Evolutionary conservation across 2,797 vertebrate genomes (phyloP), one percentile per base, ranked within the genome.

Genomic region (Arrhamphus sclerolepis): DNA sequence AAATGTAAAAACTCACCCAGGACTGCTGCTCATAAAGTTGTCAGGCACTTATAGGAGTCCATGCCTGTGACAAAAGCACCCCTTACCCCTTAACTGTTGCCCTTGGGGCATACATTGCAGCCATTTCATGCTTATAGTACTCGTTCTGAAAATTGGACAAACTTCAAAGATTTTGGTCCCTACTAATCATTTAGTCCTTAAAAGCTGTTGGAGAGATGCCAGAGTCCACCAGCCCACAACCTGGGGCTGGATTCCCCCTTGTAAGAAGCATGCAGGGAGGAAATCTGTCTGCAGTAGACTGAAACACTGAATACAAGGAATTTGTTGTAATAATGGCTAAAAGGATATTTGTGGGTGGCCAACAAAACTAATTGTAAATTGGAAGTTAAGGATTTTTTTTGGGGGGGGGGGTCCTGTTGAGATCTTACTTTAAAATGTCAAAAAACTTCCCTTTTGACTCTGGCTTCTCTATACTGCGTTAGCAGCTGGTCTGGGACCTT

Each of bases 161-260:
- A 46, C 21, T 46, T 14, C 19, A 22, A 46, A 14, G 43, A 46
- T 46, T 46, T 46, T 22, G 11, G 14, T 46, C 43, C 43, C 43
- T 20, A 21, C 8, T 9, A 44, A 44, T 21, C 20, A 46, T 38
- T 38, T 38, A 38, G 34, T 38, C 34, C 34, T 38, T 38, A 38
- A 38, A 38, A 31, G 55, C 24, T 67, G 58, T 77, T 87, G 81
- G 80, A 80, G 42, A 42, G 47, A 61, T 84, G 77, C 83, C 85
- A 87, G 49, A 38, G 53, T 55, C 63, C 51, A 6, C 60, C 38
- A 58, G 29, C 20, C 54, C 57, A 54, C 56, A 46, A 46, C 42
- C 46, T 51, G 40, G 54, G 54, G 62, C 57, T 72, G 42, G 70
- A 77, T 80, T 82, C 60, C 70, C 72, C 59, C 39, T 56, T 55